phyloP scores from a whole-genome alignment of 2,797 vertebrate genomes.

The Myoxocephalus aenaeus region DNA sequence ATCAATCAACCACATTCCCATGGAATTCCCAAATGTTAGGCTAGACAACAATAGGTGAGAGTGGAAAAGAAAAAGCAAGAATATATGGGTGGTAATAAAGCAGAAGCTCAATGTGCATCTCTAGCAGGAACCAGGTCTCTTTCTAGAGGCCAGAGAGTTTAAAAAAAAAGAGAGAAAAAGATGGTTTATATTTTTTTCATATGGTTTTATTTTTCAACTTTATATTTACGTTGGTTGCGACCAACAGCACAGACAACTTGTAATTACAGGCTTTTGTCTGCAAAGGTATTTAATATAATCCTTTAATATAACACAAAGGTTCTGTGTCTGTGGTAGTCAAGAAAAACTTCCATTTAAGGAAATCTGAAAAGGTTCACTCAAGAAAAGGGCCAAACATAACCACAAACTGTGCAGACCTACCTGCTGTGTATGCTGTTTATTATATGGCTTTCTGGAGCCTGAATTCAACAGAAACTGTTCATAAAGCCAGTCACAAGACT shows the following conservation, averaged over 20 bases:
- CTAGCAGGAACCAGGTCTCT: constrained; percentile 29
- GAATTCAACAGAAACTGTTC: constrained; percentile 28
- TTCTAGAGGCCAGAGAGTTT: constrained; percentile 21
- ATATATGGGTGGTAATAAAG: not conserved
- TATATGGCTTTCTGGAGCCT: constrained; percentile 21
- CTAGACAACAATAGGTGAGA: constrained; percentile 13
- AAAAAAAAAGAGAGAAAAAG: constrained; percentile 21
- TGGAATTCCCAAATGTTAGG: constrained; percentile 17
- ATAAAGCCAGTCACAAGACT: constrained; percentile 32
- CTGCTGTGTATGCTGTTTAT: constrained; percentile 22
- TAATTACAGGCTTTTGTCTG: constrained; percentile 3
- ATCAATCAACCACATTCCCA: constrained; percentile 49
- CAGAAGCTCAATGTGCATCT: constrained; percentile 1
- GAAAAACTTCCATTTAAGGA: constrained; percentile 62
- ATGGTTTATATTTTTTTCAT: constrained; percentile 6
- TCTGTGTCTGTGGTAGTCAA: constrained; percentile 16
- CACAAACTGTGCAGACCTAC: constrained; percentile 29
- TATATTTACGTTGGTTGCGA: constrained; percentile 22
- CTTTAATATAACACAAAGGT: constrained; percentile 34
- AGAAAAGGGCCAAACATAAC: constrained; percentile 39
- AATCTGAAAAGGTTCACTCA: constrained; percentile 38
- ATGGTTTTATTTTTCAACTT: constrained; percentile 29
- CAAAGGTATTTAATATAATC: constrained; percentile 29
- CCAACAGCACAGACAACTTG: constrained; percentile 3
- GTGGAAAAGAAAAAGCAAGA: constrained; percentile 15